A percentile compares a stretch with the other conserved stretches of the same genome.
Conservation (phyloP, 2,888 invertebrate genomes). For the Acrobasis repandana region DNA sequence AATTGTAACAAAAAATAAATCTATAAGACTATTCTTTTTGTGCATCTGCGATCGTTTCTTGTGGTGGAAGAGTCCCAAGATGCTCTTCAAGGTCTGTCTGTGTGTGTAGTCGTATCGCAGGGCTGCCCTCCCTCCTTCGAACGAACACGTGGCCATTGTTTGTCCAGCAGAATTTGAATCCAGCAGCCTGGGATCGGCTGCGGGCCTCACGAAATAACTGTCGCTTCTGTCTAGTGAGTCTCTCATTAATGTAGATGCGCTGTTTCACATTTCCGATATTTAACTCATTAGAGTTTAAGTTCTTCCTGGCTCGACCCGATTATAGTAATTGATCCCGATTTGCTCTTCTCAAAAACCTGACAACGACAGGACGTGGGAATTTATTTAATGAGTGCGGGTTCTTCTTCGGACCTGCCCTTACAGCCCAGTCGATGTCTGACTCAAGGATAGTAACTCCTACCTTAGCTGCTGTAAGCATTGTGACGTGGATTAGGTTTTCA, state of each 20-base stretch:
- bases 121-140: not conserved
- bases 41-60: too few species aligned
- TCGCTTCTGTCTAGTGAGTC: constrained; percentile 1
- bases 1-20: too few species aligned
- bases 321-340: not conserved
- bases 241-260: not conserved
- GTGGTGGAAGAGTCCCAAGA: too few species aligned
- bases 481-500: too few species aligned
- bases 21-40: too few species aligned
- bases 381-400: not conserved
- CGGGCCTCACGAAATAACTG: constrained; percentile 15
- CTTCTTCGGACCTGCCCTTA: not conserved
- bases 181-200: not conserved
- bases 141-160: not conserved
- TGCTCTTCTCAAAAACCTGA: not conserved
- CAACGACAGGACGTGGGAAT: not conserved
- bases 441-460: too few species aligned
- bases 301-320: not conserved
- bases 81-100: too few species aligned
- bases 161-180: constrained; percentile 7
- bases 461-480: too few species aligned
- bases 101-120: not conserved
- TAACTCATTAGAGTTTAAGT: not conserved
- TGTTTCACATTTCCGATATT: not conserved
- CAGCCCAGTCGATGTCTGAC: too few species aligned